Evolutionary conservation across 2,888 invertebrate genomes (phyloP), one percentile per base, ranked within the genome.

Genomic region (Pachydiplax longipennis): DNA sequence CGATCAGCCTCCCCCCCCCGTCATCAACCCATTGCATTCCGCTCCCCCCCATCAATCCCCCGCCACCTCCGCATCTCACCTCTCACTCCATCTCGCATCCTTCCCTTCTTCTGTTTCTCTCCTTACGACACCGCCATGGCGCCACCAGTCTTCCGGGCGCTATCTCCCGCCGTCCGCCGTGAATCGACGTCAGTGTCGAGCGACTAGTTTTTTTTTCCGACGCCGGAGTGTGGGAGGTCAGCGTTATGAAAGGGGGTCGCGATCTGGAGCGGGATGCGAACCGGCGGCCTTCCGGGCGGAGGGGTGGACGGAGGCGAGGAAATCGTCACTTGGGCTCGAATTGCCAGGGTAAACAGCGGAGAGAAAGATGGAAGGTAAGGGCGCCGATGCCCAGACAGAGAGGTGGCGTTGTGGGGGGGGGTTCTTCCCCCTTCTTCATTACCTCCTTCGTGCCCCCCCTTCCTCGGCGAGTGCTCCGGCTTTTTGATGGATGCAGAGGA

Each of bases 111-210:
- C 37, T 35, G 53, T 40, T 37, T 61, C 22, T 61, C 4, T 48
- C 87, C 87, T 31, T 40, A 22, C n/a, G 40, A 58, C 87, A 18
- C 37, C 87, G 61, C 65, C 61, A 65, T 87, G 87, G 87, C 87
- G 87, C 87, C 87, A 87, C 87, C 87, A 87, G 87, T 87, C 87
- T 87, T 87, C 65, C 87, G 65, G 87, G 87, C 87, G 87, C 87
- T 87, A 87, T 87, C 87, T 61, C 61, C 65, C 87, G 87, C 87
- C 87, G 87, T n/a, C 87, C 87, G 87, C 87, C 87, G 87, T 87
- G 87, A 65, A 61, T 61, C 61, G 87, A 65, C 87, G 87, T 87
- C 83, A 35, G 48, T 83, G 83, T 83, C 48, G 82, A 61, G 82
- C 31, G 18, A 48, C 82, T 22, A 31, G 35, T 58, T 83, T 87